A percentile compares a stretch with the other conserved stretches of the same genome.
Evolutionary conservation across 2,113 vertebrate species (phyloP).

Genomic region (Otolemur garnettii): DNA sequence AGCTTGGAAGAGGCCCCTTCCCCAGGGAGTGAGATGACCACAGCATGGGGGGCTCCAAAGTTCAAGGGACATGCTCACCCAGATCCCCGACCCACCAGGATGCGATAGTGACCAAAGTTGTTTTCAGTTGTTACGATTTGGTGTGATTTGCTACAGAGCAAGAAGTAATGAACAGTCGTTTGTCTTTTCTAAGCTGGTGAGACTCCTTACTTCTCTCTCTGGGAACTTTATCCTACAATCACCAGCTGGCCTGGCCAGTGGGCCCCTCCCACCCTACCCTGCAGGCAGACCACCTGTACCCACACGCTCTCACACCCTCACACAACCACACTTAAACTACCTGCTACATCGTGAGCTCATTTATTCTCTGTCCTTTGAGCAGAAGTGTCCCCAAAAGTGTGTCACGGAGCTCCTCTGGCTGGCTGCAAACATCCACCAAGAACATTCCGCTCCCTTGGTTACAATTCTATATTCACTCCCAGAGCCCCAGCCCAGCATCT

Average conservation of each 20-base stretch:
- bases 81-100: fast-evolving
- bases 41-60: too few relatives aligned
- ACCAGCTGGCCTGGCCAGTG: too few relatives aligned
- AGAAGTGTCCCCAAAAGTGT: fast-evolving
- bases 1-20: background rate
- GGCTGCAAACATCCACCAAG: fast-evolving
- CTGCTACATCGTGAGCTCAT: background rate
- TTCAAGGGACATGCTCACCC: fast-evolving
- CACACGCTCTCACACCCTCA: background rate
- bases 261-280: background rate
- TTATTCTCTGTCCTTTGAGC: background rate
- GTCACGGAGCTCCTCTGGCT: fast-evolving
- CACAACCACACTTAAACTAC: background rate
- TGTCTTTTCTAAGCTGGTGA: background rate
- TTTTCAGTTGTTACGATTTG: background rate
- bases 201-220: background rate
- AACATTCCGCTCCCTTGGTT: background rate
- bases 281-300: too few relatives aligned
- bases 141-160: background rate
- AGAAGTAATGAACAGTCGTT: fast-evolving
- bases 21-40: fast-evolving
- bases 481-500: fast-evolving
- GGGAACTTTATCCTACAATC: too few relatives aligned
- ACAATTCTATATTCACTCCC: fast-evolving
- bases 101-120: fast-evolving